Evolutionary conservation across 1,140 invertebrate species (phyloP).

Genomic region (Steinernema feltiae): DNA sequence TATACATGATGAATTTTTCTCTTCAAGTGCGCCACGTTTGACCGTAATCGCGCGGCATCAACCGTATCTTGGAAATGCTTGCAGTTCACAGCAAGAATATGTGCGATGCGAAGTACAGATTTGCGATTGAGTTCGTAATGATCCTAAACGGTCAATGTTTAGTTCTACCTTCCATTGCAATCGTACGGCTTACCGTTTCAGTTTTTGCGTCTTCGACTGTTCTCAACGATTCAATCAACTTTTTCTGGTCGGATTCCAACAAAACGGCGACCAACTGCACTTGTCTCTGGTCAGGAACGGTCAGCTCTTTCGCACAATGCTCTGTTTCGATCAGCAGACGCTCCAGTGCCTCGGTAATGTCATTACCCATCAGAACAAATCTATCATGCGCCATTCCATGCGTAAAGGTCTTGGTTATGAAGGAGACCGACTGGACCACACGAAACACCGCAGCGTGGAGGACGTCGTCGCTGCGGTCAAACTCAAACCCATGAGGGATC

Average conservation of each 20-base stretch:
- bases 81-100: constrained; percentile 38
- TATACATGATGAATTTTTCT: not conserved
- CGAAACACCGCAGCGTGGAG: constrained; percentile 28
- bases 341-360: constrained; percentile 20
- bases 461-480: constrained; percentile 24
- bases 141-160: not conserved
- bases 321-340: constrained; percentile 17
- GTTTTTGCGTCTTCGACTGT: constrained; percentile 11
- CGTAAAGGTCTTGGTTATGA: constrained; percentile 20
- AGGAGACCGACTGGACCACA: constrained; percentile 29
- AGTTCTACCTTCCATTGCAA: not conserved
- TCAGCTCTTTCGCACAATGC: constrained; percentile 10
- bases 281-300: constrained; percentile 12
- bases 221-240: constrained; percentile 16
- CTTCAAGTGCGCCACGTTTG: constrained; percentile 12
- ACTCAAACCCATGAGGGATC: not conserved
- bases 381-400: constrained; percentile 23
- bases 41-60: constrained; percentile 20
- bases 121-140: constrained; percentile 19
- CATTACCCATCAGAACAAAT: constrained; percentile 21
- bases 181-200: not conserved
- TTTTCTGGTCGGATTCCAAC: constrained; percentile 21
- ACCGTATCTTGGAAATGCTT: constrained; percentile 37
- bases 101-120: constrained; percentile 26
- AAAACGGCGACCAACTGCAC: constrained; percentile 24